These are phyloP conservation scores for cat (Felis catus) DNA, from an alignment of 2,113 vertebrate genomes.

Conservation along the genomic window F.catus_Fca126_mat1.0 CM031412.1:222837501-222838000, in stretches of 20 bases:
- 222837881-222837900: background rate
- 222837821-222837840: background rate
- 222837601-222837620: background rate
- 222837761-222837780: background rate
- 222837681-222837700: background rate
- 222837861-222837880: background rate
- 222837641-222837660: background rate
- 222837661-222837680: background rate
- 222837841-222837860: background rate
- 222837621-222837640: background rate
- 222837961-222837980: background rate
- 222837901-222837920: conserved; percentile 7
- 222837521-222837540: background rate
- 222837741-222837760: background rate
- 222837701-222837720: background rate
- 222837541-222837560: background rate
- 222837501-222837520: background rate
- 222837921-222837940: background rate
- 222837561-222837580: background rate
- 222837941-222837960: background rate
- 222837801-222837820: background rate
- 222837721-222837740: background rate
- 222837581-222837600: background rate
- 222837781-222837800: background rate
- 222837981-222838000: background rate